A percentile compares a stretch with the other conserved stretches of the same genome.
Evolutionary conservation across 2,113 vertebrate species (phyloP).

Genomic region (Pholis gunnellus): DNA sequence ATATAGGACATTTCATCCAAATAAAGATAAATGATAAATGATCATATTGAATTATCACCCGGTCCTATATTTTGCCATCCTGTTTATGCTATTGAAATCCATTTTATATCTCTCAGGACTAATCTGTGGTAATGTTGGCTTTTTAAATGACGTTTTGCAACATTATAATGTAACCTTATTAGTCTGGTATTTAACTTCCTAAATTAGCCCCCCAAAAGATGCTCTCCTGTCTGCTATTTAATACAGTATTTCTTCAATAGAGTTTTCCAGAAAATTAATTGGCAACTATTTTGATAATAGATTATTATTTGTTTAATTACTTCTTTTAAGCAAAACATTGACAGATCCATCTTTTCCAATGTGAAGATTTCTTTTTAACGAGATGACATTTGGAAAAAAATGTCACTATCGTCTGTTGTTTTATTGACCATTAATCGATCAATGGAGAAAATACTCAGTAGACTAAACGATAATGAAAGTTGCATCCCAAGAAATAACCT

Average conservation of each 20-base stretch:
- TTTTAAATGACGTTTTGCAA: not conserved
- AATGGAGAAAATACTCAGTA: not conserved
- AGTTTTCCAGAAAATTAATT: not conserved
- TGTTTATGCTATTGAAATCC: not conserved
- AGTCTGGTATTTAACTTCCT: not conserved
- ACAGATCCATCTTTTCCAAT: not conserved
- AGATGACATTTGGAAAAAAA: not conserved
- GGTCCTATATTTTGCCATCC: not conserved
- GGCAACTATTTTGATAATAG: not conserved
- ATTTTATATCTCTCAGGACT: not conserved
- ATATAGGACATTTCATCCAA: not conserved
- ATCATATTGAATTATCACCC: not conserved
- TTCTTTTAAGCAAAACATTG: not conserved
- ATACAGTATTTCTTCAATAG: not conserved
- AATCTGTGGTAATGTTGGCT: not conserved
- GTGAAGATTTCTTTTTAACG: not conserved
- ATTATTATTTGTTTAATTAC: not conserved
- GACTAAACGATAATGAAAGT: not conserved
- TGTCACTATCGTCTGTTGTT: not conserved
- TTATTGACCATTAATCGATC: not conserved
- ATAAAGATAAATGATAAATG: not conserved
- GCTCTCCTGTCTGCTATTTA: not conserved
- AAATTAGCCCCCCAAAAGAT: not conserved
- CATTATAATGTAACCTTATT: not conserved
- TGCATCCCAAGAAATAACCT: not conserved